Percentiles rank a stretch among this genome's conserved stretches.
Conservation (phyloP, 2,113 vertebrate genomes). For the Sisor rabdophorus region DNA sequence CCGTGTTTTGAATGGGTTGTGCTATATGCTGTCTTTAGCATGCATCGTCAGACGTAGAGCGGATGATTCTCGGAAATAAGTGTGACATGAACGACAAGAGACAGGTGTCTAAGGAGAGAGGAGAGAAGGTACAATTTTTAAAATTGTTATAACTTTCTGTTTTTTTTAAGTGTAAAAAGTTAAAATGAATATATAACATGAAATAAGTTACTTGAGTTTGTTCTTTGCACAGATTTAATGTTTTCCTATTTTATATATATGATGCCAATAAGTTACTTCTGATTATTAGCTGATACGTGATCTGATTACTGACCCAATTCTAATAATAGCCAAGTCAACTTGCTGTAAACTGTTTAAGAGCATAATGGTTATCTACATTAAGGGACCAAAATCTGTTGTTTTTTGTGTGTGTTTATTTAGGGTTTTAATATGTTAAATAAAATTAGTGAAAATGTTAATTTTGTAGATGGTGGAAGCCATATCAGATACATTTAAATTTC, state of each 20-base stretch:
- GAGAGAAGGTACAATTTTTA: constrained; percentile 81
- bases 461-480: no score
- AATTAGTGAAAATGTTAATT: neutral
- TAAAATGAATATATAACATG: neutral
- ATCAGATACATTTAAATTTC: no score
- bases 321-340: neutral
- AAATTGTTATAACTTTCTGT: neutral
- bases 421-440: neutral
- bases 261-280: neutral
- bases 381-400: neutral
- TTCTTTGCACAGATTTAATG: neutral
- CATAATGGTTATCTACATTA: neutral
- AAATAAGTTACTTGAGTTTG: no score
- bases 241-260: neutral
- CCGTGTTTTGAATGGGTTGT: neutral
- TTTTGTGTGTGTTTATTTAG: neutral
- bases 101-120: constrained; percentile 95
- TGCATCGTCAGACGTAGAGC: constrained; percentile 94
- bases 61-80: constrained; percentile 96
- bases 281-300: neutral
- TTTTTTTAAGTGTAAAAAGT: neutral
- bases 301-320: neutral
- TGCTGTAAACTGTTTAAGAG: neutral
- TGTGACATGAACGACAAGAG: constrained; percentile 97
- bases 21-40: constrained; percentile 69